Evolutionary conservation across 2,888 invertebrate species (phyloP).

Genomic region (Baronia brevicornis): DNA sequence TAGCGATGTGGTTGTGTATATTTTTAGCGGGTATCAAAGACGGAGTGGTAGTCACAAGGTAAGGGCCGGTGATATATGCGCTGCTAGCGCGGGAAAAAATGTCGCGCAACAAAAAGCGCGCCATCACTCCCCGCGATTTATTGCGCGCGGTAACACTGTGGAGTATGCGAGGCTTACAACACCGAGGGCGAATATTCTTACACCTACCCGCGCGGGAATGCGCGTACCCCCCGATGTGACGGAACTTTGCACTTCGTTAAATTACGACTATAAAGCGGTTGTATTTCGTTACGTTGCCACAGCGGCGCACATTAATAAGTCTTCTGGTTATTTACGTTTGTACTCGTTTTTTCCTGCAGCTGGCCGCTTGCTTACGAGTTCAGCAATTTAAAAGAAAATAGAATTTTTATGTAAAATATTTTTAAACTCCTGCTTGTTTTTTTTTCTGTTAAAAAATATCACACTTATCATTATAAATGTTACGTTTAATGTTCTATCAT

Average conservation of each 20-base stretch:
- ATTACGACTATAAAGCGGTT: constrained; percentile 53
- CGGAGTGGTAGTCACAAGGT: constrained; percentile 50
- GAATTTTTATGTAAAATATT: too few relatives aligned
- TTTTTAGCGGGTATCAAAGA: constrained; percentile 35
- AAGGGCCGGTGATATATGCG: constrained; percentile 59
- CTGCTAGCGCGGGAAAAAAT: constrained; percentile 73
- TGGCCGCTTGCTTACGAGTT: neutral
- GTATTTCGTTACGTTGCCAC: constrained; percentile 30
- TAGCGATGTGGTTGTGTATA: constrained; percentile 31
- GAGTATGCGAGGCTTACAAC: constrained; percentile 58
- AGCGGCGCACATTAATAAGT: constrained; percentile 20
- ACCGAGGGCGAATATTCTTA: constrained; percentile 49
- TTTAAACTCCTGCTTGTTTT: too few relatives aligned
- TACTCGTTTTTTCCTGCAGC: neutral
- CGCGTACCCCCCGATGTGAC: constrained; percentile 68
- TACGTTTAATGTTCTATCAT: too few relatives aligned
- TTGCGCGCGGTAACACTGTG: constrained; percentile 56
- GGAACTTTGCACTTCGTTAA: constrained; percentile 71
- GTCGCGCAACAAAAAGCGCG: constrained; percentile 64
- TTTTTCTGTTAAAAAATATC: too few relatives aligned
- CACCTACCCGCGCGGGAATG: constrained; percentile 53
- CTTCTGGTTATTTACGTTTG: constrained; percentile 14
- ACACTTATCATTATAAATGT: too few relatives aligned
- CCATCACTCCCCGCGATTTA: constrained; percentile 69
- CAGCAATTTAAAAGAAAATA: too few relatives aligned